A percentile compares a stretch with the other conserved stretches of the same genome.
Conservation (phyloP, 2,113 vertebrate species). For the Charina bottae region DNA sequence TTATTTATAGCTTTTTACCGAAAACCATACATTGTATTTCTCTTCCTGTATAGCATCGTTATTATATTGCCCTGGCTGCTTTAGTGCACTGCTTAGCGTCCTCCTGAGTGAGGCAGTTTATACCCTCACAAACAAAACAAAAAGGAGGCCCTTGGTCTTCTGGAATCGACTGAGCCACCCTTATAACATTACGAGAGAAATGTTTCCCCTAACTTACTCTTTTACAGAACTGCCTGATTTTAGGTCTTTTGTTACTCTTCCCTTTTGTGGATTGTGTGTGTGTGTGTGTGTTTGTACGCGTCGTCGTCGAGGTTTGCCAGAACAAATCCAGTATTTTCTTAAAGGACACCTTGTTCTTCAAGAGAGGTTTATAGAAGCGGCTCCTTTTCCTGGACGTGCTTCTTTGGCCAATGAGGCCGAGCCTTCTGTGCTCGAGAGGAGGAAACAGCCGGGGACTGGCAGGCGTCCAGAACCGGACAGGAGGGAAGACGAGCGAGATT, state of each 20-base stretch:
- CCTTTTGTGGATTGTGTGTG: not conserved
- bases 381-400: not conserved
- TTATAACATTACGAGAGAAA: too few species aligned
- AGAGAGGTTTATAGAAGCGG: not conserved
- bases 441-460: not conserved
- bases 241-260: not conserved
- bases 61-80: not conserved
- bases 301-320: too few species aligned
- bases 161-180: not conserved
- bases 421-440: constrained; percentile 12
- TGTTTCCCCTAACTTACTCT: not conserved
- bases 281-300: too few species aligned
- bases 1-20: not conserved
- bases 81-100: not conserved
- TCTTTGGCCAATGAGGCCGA: not conserved
- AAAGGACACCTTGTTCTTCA: not conserved
- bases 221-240: not conserved
- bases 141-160: not conserved
- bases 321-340: not conserved
- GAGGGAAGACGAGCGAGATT: too few species aligned
- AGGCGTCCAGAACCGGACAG: too few species aligned
- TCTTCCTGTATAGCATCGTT: not conserved
- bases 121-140: not conserved
- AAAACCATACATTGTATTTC: not conserved
- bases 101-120: not conserved